These are phyloP conservation scores for Tyria jacobaeae DNA, from an alignment of 2,888 invertebrate species.

Conservation along the genomic window DNA sequence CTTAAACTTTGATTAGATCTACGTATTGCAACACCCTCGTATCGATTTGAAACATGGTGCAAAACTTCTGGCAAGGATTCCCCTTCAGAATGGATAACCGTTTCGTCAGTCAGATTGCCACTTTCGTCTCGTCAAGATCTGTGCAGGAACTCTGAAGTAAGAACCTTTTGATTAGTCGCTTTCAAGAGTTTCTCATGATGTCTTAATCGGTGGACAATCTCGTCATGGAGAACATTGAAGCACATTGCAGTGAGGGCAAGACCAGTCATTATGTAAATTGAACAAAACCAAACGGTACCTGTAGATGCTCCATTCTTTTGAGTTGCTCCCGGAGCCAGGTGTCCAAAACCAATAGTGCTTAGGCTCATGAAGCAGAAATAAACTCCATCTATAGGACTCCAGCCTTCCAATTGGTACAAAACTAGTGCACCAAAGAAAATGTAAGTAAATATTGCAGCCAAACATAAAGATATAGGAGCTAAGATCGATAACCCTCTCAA, in stretches of 20 bases:
- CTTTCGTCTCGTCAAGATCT: slow-evolving; percentile 83
- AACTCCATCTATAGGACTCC: slow-evolving; percentile 96
- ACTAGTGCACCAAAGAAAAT: slow-evolving; percentile 96
- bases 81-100: slow-evolving; percentile 75
- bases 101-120: slow-evolving; percentile 77
- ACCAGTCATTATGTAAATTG: slow-evolving; percentile 95
- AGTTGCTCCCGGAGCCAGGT: slow-evolving; percentile 91
- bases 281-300: slow-evolving; percentile 95
- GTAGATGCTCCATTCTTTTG: slow-evolving; percentile 82
- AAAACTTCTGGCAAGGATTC: slow-evolving; percentile 82
- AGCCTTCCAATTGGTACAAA: slow-evolving; percentile 96
- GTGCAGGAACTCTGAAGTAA: slow-evolving; percentile 79
- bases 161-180: slow-evolving; percentile 72
- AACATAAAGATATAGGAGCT: slow-evolving; percentile 95
- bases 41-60: slow-evolving; percentile 76
- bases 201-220: slow-evolving; percentile 93
- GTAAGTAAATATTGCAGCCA: slow-evolving; percentile 96
- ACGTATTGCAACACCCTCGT: slow-evolving; percentile 74
- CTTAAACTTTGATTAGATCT: slow-evolving; percentile 76
- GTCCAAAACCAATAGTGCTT: slow-evolving; percentile 96
- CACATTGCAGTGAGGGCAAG: slow-evolving; percentile 96
- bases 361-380: slow-evolving; percentile 99
- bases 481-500: slow-evolving; percentile 92
- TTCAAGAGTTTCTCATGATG: slow-evolving; percentile 84
- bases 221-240: slow-evolving; percentile 95